These are phyloP conservation scores for Watsonalla cultraria DNA, from an alignment of 2,888 invertebrate genomes.

Conservation along the genomic window DNA sequence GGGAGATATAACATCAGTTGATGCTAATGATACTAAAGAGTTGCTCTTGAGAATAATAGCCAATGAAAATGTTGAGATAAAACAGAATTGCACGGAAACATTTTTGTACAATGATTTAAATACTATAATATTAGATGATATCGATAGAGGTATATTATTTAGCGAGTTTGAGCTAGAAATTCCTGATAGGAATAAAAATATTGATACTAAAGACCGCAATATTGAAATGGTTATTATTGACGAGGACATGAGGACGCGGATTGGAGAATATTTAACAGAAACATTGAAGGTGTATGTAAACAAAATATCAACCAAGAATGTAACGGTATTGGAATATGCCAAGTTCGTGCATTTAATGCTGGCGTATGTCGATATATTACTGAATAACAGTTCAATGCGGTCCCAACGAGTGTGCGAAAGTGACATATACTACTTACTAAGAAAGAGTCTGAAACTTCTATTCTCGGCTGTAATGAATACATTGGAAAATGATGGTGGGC, in stretches of 20 bases:
- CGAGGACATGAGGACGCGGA: slow-evolving; percentile 25
- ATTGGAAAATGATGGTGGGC: slow-evolving; percentile 32
- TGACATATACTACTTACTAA: slow-evolving; percentile 28
- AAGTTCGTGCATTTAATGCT: slow-evolving; percentile 36
- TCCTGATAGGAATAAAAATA: slow-evolving; percentile 1
- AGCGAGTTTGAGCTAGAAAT: slow-evolving; percentile 54
- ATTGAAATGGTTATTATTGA: slow-evolving; percentile 30
- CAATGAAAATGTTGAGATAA: slow-evolving; percentile 46
- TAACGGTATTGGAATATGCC: slow-evolving; percentile 29
- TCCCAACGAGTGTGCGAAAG: slow-evolving; percentile 26
- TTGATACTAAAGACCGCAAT: slow-evolving; percentile 4
- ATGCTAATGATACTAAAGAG: slow-evolving; percentile 27
- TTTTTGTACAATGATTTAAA: slow-evolving; percentile 27
- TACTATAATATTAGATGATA: slow-evolving; percentile 43
- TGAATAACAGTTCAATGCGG: slow-evolving; percentile 35
- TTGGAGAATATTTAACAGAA: slow-evolving; percentile 33
- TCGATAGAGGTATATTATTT: slow-evolving; percentile 53
- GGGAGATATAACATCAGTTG: slow-evolving; percentile 30
- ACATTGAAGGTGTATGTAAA: slow-evolving; percentile 18
- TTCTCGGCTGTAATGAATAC: slow-evolving; percentile 29
- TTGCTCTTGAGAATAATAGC: slow-evolving; percentile 48
- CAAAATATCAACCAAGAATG: slow-evolving; percentile 23
- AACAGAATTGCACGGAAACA: background rate
- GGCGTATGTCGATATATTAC: slow-evolving; percentile 38
- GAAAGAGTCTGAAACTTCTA: slow-evolving; percentile 32